phyloP scores from a whole-genome alignment of 2,113 vertebrate genomes.

The Equus przewalskii region DNA sequence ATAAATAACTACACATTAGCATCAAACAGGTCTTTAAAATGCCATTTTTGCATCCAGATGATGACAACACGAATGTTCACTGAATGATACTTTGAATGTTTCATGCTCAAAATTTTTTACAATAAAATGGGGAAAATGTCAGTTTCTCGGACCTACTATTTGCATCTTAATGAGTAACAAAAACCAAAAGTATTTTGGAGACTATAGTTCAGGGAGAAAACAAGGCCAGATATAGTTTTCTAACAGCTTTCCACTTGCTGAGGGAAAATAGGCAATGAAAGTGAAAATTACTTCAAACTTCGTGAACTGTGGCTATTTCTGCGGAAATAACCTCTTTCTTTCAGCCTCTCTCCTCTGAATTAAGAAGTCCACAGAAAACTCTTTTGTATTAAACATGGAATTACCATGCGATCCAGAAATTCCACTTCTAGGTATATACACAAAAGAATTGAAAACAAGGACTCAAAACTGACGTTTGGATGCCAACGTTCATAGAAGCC shows the following conservation, averaged over 20 bases:
- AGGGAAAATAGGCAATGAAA: background rate
- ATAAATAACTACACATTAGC: background rate
- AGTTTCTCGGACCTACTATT: background rate
- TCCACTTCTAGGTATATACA: background rate
- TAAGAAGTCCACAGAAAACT: background rate
- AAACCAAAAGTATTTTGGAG: constrained; percentile 1
- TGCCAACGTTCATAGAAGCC: background rate
- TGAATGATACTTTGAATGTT: background rate
- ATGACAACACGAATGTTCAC: background rate
- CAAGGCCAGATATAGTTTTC: background rate
- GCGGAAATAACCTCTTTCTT: background rate
- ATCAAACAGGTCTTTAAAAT: constrained; percentile 28
- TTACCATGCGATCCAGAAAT: background rate
- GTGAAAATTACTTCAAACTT: background rate
- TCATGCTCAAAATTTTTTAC: background rate
- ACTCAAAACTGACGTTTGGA: background rate
- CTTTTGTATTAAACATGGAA: background rate
- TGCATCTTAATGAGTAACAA: constrained; percentile 24
- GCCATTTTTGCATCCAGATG: background rate
- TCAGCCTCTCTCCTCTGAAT: background rate
- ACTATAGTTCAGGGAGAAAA: background rate
- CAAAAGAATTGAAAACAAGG: background rate
- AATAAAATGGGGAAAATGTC: background rate
- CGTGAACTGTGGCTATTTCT: background rate
- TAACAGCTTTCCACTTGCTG: background rate